Conservation (phyloP, 2,888 invertebrate genomes). For the Diarsia rubi region DNA sequence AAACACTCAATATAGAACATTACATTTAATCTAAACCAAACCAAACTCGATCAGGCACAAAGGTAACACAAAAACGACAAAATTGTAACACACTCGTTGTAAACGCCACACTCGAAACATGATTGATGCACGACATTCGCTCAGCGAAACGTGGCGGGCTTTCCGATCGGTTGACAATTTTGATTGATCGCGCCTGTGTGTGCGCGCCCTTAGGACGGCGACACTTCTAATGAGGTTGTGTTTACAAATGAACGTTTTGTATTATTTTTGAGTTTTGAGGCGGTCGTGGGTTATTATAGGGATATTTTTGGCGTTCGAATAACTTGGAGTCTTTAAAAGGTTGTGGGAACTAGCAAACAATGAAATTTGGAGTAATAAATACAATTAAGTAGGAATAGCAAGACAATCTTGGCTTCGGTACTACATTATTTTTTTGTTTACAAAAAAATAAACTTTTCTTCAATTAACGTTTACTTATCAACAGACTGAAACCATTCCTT, state of each 20-base stretch:
- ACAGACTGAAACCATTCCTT: conserved; percentile 45
- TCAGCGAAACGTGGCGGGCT: conserved; percentile 82
- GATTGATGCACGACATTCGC: conserved; percentile 86
- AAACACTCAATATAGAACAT: conserved; percentile 4
- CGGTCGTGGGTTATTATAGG: background rate
- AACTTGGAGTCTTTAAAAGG: background rate
- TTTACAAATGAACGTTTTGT: conserved; percentile 70
- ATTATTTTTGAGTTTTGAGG: conserved; percentile 53
- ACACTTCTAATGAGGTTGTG: conserved; percentile 76
- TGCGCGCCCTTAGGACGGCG: conserved; percentile 62
- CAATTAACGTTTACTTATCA: conserved; percentile 16
- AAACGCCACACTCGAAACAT: conserved; percentile 75
- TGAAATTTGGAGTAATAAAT: background rate
- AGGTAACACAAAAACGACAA: conserved; percentile 62
- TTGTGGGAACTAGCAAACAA: background rate
- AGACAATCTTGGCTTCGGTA: background rate
- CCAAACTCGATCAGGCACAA: conserved; percentile 44
- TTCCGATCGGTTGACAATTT: conserved; percentile 89
- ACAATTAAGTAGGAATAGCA: background rate
- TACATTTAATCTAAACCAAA: conserved; percentile 33
- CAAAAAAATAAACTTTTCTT: conserved; percentile 5
- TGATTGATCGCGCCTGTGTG: conserved; percentile 85
- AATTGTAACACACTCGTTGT: conserved; percentile 68
- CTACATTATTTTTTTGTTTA: background rate
- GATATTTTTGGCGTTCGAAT: background rate